Percentiles rank a stretch among this genome's conserved stretches.
These are phyloP conservation scores for Hesperia comma DNA, from an alignment of 2,888 invertebrate species.

Conservation along the genomic window DNA sequence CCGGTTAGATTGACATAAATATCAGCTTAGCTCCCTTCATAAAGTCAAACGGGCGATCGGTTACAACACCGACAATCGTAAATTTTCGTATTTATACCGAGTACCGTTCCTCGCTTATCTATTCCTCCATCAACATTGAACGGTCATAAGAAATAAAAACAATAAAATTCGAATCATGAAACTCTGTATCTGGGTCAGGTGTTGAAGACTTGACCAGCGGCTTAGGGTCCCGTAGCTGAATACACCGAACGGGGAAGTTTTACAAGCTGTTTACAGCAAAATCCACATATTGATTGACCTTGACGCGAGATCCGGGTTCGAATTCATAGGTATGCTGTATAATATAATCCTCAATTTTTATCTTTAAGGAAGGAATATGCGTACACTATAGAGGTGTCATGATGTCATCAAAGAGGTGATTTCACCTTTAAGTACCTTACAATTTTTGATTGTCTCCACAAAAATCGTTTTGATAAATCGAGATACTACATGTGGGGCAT, in stretches of 20 bases:
- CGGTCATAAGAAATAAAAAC: constrained; percentile 16
- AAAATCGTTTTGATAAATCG: too few species aligned
- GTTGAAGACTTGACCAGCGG: not conserved
- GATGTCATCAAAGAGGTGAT: not conserved
- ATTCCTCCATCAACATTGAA: constrained; percentile 18
- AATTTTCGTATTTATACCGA: constrained; percentile 17
- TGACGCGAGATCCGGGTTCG: constrained; percentile 5
- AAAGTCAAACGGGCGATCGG: constrained; percentile 1
- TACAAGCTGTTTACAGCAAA: not conserved
- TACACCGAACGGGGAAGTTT: not conserved
- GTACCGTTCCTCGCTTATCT: constrained; percentile 25
- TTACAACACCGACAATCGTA: constrained; percentile 5
- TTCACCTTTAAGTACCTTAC: too few species aligned
- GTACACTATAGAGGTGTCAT: not conserved
- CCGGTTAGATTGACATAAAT: constrained; percentile 3
- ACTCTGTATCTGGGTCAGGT: constrained; percentile 11
- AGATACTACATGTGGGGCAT: too few species aligned
- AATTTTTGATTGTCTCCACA: too few species aligned
- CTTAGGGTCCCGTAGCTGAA: constrained; percentile 4
- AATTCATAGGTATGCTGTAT: not conserved
- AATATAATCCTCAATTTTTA: not conserved
- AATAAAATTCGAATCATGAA: constrained; percentile 18
- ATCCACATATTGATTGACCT: not conserved
- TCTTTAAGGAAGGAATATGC: not conserved
- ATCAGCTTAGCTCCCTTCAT: constrained; percentile 7